Evolutionary conservation across 2,113 vertebrate species (phyloP).

Genomic region (Miniopterus natalensis): DNA sequence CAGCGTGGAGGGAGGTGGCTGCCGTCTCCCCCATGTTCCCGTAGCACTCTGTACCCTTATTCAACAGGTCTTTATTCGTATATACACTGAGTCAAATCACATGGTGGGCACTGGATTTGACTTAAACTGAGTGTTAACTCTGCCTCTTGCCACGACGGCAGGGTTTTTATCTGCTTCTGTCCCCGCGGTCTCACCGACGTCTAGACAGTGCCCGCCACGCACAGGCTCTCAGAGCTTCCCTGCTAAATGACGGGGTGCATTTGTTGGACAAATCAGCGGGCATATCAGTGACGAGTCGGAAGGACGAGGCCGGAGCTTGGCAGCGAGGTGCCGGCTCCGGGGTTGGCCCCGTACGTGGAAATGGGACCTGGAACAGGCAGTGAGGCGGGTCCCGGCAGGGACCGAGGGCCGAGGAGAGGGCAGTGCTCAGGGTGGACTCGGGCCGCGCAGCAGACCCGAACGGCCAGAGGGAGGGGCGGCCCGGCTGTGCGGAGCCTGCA

Average conservation of each 20-base stretch:
- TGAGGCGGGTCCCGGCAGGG: not conserved
- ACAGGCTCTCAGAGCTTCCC: not conserved
- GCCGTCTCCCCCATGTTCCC: not conserved
- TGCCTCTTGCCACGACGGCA: not conserved
- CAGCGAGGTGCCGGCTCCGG: not conserved
- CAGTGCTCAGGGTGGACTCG: not conserved
- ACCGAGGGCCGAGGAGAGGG: not conserved
- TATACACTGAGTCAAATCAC: not conserved
- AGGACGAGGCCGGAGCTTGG: not conserved
- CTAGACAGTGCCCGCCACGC: accelerated
- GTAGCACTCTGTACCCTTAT: not conserved
- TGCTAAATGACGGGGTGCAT: not conserved
- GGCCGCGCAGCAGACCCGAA: not conserved
- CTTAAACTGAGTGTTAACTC: not conserved
- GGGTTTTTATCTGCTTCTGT: not conserved
- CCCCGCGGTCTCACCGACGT: too few species aligned
- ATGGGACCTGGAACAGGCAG: too few species aligned
- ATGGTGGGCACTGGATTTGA: accelerated
- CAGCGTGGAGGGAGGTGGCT: not conserved
- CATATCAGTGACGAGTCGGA: not conserved
- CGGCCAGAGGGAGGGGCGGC: not conserved
- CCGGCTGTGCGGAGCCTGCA: accelerated
- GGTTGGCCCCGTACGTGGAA: not conserved
- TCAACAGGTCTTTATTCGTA: not conserved
- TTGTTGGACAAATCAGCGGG: not conserved